Evolutionary conservation across 2,113 vertebrate species (phyloP), one percentile per base, ranked within the genome.

Genomic region (Pao palembangensis): DNA sequence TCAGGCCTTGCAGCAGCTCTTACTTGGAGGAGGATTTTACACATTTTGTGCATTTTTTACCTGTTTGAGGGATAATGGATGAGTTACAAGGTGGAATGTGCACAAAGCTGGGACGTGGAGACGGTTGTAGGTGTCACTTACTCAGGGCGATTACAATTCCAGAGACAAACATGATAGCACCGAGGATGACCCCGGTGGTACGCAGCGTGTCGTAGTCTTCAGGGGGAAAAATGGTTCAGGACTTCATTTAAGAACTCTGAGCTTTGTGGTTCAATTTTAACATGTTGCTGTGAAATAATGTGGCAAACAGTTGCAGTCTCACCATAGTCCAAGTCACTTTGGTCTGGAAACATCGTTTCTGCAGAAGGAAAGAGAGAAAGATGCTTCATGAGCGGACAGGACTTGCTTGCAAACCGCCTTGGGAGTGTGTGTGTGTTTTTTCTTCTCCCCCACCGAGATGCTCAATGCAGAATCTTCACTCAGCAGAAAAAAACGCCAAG

Each of bases 121-220:
- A 20, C 31, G 1, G 43, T 43, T 51, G 19, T 21, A 43, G 19
- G 20, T 61, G 41, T 47, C 41, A 92, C 92, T 91, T 89, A 95
- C 94, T 94, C 82, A 96, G 46, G 49, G 94, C 87, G 75, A 94
- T 93, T 75, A 95, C 67, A 83, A 96, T 95, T 55, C 94, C 94
- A 58, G 89, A 59, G 31, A 94, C 75, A 75, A 93, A 95, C 93
- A 96, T 90, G 60, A 95, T 48, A 43, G 91, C 85, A 23, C 92
- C 94, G 11, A 96, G 88, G 77, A 93, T 84, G 58, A 96, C 84
- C n/a, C 94, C 94, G 3, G 93, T 92, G 2, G 90, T 93, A 76
- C 92, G 82, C 73, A 96, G 67, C 0, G 94, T 93, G 31, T 93
- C 93, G 41, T 96, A 95, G 84, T 96, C 94, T 95, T 79, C 31